Evolutionary conservation across 2,888 invertebrate species (phyloP).

Genomic region (Isotomurus palustris): DNA sequence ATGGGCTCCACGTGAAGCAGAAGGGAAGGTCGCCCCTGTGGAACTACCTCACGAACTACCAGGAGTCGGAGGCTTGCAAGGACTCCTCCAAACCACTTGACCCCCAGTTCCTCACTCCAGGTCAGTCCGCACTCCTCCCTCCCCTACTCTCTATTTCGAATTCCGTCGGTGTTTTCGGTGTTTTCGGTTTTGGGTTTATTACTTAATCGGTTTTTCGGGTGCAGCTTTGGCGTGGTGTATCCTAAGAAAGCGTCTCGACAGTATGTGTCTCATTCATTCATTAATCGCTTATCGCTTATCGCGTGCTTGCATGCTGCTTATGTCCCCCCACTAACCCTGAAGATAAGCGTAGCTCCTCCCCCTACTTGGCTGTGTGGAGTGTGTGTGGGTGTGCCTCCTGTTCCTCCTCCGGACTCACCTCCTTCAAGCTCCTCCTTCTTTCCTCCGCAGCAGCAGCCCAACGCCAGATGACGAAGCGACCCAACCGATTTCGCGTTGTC

Average conservation of each 20-base stretch:
- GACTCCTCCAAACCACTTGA: slow-evolving; percentile 58
- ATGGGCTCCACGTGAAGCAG: slow-evolving; percentile 90
- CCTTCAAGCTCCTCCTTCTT: no score
- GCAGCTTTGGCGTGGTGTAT: slow-evolving; percentile 91
- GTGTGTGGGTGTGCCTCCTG: background rate
- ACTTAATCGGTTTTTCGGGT: slow-evolving; percentile 42
- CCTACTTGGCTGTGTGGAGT: background rate
- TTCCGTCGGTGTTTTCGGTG: no score
- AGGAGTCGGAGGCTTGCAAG: slow-evolving; percentile 71
- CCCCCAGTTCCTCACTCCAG: slow-evolving; percentile 61
- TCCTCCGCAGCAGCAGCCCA: no score
- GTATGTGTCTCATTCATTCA: slow-evolving; percentile 60
- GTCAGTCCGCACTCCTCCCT: slow-evolving; percentile 50
- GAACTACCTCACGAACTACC: slow-evolving; percentile 87
- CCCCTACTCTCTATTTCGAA: background rate
- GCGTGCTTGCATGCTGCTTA: background rate
- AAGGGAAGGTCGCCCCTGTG: slow-evolving; percentile 93
- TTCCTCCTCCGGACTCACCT: no score
- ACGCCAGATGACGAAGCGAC: no score
- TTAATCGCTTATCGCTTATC: background rate
- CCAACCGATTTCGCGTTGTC: no score
- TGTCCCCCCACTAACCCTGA: background rate
- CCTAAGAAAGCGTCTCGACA: slow-evolving; percentile 82
- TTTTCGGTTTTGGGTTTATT: background rate
- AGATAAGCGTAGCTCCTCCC: background rate